Conservation (phyloP, 1,140 invertebrate species). For the Aphaenogaster floridana region DNA sequence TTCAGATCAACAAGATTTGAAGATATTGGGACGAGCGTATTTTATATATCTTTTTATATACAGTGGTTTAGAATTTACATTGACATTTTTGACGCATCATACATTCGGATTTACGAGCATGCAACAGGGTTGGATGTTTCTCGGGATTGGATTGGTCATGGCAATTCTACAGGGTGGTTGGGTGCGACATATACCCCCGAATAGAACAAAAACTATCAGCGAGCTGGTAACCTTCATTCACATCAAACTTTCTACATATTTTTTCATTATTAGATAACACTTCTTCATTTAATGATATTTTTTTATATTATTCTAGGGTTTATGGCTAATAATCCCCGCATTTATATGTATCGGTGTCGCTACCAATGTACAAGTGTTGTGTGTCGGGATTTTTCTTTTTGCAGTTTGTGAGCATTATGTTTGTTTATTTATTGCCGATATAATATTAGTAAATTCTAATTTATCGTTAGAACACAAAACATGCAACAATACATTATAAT, state of each 20-base stretch:
- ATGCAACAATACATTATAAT: not conserved
- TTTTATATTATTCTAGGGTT: slow-evolving; percentile 88
- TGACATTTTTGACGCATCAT: slow-evolving; percentile 98
- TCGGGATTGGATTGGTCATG: slow-evolving; percentile 97
- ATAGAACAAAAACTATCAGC: slow-evolving; percentile 92
- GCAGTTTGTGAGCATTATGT: slow-evolving; percentile 92
- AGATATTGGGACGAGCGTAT: slow-evolving; percentile 94
- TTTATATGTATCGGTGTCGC: slow-evolving; percentile 95
- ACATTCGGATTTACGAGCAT: slow-evolving; percentile 96
- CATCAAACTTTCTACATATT: not conserved
- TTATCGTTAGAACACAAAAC: not conserved
- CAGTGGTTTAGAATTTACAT: slow-evolving; percentile 98
- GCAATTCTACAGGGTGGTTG: slow-evolving; percentile 96
- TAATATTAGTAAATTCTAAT: slow-evolving; percentile 16
- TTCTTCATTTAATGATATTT: not conserved
- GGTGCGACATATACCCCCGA: slow-evolving; percentile 92
- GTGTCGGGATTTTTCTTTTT: slow-evolving; percentile 95
- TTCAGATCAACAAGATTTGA: slow-evolving; percentile 90
- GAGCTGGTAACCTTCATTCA: slow-evolving; percentile 86
- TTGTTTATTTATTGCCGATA: slow-evolving; percentile 31
- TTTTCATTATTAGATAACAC: not conserved
- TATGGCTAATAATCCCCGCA: slow-evolving; percentile 95
- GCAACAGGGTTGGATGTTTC: slow-evolving; percentile 99
- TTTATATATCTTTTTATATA: slow-evolving; percentile 99
- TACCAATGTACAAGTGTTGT: slow-evolving; percentile 89